A percentile compares a stretch with the other conserved stretches of the same genome.
phyloP scores from a whole-genome alignment of 2,888 invertebrate species.

The Nysson spinosus region DNA sequence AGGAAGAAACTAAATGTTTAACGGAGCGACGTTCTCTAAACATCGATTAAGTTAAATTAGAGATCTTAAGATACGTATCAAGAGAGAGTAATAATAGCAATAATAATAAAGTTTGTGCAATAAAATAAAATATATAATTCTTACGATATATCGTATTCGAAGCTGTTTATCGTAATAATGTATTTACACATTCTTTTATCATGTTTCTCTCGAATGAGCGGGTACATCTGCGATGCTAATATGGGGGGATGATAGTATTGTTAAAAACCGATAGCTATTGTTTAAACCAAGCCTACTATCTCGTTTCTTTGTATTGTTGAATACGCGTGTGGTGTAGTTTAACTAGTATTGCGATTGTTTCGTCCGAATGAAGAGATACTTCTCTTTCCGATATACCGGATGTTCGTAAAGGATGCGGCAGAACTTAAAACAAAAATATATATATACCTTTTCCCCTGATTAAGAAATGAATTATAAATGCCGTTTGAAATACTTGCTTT shows the following conservation, averaged over 20 bases:
- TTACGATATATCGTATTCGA: conserved; percentile 33
- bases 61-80: conserved; percentile 37
- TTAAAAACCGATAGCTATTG: conserved; percentile 30
- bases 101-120: conserved; percentile 46
- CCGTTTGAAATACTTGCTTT: too few species aligned
- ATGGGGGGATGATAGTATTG: conserved; percentile 17
- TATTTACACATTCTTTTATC: conserved; percentile 48
- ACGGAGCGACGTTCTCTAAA: conserved; percentile 28
- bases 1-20: conserved; percentile 30
- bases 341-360: conserved; percentile 52
- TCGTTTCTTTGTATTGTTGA: conserved; percentile 28
- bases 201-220: conserved; percentile 12
- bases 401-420: too few species aligned
- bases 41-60: conserved; percentile 40
- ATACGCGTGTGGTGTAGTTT: conserved; percentile 47
- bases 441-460: too few species aligned
- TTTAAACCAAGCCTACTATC: conserved; percentile 32
- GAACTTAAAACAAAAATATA: too few species aligned
- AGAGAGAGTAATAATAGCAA: conserved; percentile 44
- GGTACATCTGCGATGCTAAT: conserved; percentile 28
- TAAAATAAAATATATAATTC: conserved; percentile 44
- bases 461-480: too few species aligned
- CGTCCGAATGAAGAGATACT: too few species aligned
- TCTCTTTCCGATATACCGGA: too few species aligned
- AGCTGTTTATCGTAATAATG: conserved; percentile 28